Evolutionary conservation across 2,113 vertebrate species (phyloP).

Genomic region (Aix galericulata): DNA sequence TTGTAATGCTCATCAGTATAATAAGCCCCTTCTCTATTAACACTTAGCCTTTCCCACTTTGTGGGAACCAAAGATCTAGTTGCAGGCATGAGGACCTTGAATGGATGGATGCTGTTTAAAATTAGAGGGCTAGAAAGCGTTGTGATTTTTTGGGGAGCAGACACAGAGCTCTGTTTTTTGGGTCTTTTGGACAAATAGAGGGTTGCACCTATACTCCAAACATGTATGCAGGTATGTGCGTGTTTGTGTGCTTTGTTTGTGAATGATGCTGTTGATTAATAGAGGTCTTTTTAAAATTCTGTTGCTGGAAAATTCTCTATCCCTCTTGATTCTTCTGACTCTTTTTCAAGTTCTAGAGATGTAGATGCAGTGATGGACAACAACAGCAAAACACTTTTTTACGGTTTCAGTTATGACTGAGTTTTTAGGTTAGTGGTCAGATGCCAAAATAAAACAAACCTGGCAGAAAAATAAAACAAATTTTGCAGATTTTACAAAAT

Average conservation of each 20-base stretch:
- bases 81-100: neutral
- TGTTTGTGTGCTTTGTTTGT: neutral
- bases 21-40: neutral
- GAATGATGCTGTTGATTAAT: neutral
- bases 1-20: neutral
- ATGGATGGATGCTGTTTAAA: neutral
- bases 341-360: neutral
- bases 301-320: neutral
- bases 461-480: too few species aligned
- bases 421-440: neutral
- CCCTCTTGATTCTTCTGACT: neutral
- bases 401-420: neutral
- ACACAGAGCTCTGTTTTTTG: neutral
- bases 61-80: rapidly evolving
- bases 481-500: too few species aligned
- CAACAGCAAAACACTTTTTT: neutral
- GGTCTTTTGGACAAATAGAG: neutral
- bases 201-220: neutral
- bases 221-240: rapidly evolving
- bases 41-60: neutral
- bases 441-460: neutral
- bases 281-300: neutral
- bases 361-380: neutral
- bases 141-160: neutral
- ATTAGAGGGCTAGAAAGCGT: neutral